Conservation (phyloP, 2,888 invertebrate species). For the Orthosia cruda region DNA sequence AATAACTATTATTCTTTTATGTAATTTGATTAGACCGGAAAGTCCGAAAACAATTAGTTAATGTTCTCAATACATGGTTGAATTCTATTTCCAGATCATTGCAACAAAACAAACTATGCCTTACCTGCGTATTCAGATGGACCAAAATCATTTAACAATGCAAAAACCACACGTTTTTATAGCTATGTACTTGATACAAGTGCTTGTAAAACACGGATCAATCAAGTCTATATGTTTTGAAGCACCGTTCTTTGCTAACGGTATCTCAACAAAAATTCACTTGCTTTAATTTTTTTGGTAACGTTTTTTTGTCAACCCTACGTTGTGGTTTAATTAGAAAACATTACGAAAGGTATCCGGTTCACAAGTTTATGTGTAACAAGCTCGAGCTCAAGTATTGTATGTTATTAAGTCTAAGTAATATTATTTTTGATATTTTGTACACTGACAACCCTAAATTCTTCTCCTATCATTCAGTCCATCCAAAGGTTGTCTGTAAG, state of each 20-base stretch:
- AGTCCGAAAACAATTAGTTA: slow-evolving; percentile 16
- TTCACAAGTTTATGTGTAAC: slow-evolving; percentile 18
- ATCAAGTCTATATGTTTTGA: slow-evolving; percentile 46
- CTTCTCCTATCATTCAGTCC: no score
- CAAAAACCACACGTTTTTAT: slow-evolving; percentile 29
- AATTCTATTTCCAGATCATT: slow-evolving; percentile 12
- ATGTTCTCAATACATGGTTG: slow-evolving; percentile 2
- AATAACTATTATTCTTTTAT: background rate
- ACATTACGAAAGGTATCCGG: slow-evolving; percentile 17
- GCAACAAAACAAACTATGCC: slow-evolving; percentile 2
- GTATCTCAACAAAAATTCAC: slow-evolving; percentile 44
- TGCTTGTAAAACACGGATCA: slow-evolving; percentile 62
- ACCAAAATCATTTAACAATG: slow-evolving; percentile 19
- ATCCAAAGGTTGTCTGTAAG: no score
- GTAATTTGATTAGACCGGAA: background rate
- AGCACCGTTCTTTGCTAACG: slow-evolving; percentile 57
- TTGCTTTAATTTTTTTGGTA: slow-evolving; percentile 13
- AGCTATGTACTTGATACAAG: slow-evolving; percentile 40
- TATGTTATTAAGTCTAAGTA: no score
- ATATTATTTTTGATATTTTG: no score
- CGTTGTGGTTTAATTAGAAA: slow-evolving; percentile 35
- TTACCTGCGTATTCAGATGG: background rate
- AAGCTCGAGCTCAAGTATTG: no score
- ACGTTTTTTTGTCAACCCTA: slow-evolving; percentile 33
- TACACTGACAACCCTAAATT: no score